Conservation (phyloP, 2,797 vertebrate genomes). For the Chromis chromis region DNA sequence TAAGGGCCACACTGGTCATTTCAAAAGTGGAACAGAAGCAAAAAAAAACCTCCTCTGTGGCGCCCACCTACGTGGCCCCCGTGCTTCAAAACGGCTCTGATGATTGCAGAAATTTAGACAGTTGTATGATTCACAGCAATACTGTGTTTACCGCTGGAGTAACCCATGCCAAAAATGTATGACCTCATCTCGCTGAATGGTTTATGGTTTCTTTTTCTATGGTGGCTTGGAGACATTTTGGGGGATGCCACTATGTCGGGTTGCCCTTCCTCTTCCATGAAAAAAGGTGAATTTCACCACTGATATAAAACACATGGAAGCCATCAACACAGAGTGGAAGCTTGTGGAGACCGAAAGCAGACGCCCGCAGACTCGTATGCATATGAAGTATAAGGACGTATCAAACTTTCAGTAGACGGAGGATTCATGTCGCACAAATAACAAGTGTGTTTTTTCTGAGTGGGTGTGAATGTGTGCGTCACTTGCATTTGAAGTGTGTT, state of each 20-base stretch:
- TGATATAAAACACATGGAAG: slow-evolving; percentile 76
- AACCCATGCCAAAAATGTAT: slow-evolving; percentile 60
- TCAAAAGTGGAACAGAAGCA: slow-evolving; percentile 2
- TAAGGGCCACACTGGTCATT: not conserved
- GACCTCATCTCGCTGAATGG: slow-evolving; percentile 66
- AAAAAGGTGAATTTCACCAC: slow-evolving; percentile 68
- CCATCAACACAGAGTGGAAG: slow-evolving; percentile 69
- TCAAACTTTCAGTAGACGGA: slow-evolving; percentile 32
- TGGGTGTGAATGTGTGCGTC: slow-evolving; percentile 57
- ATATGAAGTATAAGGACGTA: slow-evolving; percentile 45
- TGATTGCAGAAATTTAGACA: slow-evolving; percentile 49
- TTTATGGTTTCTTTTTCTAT: slow-evolving; percentile 74
- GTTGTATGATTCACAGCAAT: slow-evolving; percentile 48
- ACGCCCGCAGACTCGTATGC: slow-evolving; percentile 60
- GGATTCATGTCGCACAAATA: slow-evolving; percentile 28
- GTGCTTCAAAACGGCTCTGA: not conserved
- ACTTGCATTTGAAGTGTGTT: slow-evolving; percentile 60
- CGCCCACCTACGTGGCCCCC: not conserved
- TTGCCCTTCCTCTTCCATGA: slow-evolving; percentile 62
- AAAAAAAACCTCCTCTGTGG: slow-evolving; percentile 2
- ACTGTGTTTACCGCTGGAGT: slow-evolving; percentile 59
- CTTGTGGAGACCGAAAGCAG: slow-evolving; percentile 57
- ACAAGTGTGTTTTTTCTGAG: slow-evolving; percentile 45
- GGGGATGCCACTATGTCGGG: slow-evolving; percentile 69
- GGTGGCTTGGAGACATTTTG: slow-evolving; percentile 66